Percentiles rank a stretch among this genome's conserved stretches.
phyloP scores from a whole-genome alignment of 2,888 invertebrate species.

The Crossocerus cetratus region DNA sequence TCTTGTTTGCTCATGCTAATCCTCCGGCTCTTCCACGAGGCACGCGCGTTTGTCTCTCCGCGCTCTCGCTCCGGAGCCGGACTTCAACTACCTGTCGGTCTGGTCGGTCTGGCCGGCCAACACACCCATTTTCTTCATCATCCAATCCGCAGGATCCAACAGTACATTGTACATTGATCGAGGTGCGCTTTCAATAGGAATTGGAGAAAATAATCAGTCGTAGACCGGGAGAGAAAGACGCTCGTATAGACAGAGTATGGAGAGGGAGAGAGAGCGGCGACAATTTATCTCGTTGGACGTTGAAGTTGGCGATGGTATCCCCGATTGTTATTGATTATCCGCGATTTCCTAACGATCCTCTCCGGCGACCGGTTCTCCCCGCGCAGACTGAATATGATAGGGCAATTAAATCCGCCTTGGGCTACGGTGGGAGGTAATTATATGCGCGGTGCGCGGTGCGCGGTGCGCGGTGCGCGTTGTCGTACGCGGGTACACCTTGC shows the following conservation, averaged over 20 bases:
- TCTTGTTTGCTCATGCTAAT: constrained; percentile 1
- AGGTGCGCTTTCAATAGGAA: constrained; percentile 47
- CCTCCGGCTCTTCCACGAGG: neutral
- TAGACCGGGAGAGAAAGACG: constrained; percentile 17
- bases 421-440: constrained; percentile 29
- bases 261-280: no score
- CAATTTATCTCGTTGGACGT: constrained; percentile 34
- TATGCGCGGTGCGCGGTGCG: constrained; percentile 41
- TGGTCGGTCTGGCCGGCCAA: neutral
- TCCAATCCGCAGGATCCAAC: constrained; percentile 16
- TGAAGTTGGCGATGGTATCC: constrained; percentile 25
- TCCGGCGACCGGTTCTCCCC: neutral
- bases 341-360: constrained; percentile 37
- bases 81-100: neutral
- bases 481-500: neutral
- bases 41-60: neutral
- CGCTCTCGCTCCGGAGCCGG: no score
- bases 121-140: neutral
- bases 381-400: constrained; percentile 38
- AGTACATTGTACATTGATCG: constrained; percentile 36
- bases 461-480: constrained; percentile 19
- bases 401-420: constrained; percentile 49
- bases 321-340: constrained; percentile 36
- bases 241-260: constrained; percentile 1
- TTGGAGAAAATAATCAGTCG: constrained; percentile 47